Conservation (phyloP, 2,113 vertebrate species). For the Xiphophorus hellerii region DNA sequence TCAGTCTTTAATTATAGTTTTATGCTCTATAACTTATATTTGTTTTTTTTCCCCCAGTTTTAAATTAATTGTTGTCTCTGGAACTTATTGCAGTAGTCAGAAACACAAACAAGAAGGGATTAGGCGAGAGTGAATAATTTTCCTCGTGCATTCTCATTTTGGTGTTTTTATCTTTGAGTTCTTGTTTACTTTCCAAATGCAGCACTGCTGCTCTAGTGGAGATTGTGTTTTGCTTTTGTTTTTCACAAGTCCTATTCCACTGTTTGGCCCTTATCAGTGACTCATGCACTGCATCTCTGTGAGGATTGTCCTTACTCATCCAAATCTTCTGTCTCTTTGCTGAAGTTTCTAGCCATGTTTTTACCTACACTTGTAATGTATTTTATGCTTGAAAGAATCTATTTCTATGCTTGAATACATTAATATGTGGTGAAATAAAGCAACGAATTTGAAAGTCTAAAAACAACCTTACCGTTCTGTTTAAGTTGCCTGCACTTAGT, state of each 20-base stretch:
- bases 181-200: constrained; percentile 34
- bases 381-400: not conserved
- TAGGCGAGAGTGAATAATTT: constrained; percentile 5
- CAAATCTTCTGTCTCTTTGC: constrained; percentile 9
- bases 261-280: constrained; percentile 27
- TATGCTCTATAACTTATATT: constrained; percentile 3
- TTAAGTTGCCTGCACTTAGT: too few species aligned
- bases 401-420: not conserved
- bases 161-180: constrained; percentile 30
- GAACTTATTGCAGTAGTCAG: constrained; percentile 18
- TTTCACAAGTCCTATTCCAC: constrained; percentile 7
- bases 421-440: not conserved
- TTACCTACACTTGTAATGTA: not conserved
- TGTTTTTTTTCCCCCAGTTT: not conserved
- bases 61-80: not conserved
- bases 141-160: constrained; percentile 25
- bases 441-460: too few species aligned
- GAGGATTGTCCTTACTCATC: constrained; percentile 13
- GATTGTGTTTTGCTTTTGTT: constrained; percentile 23
- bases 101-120: constrained; percentile 32
- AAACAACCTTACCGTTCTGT: too few species aligned
- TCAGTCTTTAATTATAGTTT: not conserved
- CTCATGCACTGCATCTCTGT: constrained; percentile 11
- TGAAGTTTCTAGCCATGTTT: not conserved
- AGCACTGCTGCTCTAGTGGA: constrained; percentile 24